phyloP scores from a whole-genome alignment of 2,113 vertebrate genomes.

The Epinephelus lanceolatus region DNA sequence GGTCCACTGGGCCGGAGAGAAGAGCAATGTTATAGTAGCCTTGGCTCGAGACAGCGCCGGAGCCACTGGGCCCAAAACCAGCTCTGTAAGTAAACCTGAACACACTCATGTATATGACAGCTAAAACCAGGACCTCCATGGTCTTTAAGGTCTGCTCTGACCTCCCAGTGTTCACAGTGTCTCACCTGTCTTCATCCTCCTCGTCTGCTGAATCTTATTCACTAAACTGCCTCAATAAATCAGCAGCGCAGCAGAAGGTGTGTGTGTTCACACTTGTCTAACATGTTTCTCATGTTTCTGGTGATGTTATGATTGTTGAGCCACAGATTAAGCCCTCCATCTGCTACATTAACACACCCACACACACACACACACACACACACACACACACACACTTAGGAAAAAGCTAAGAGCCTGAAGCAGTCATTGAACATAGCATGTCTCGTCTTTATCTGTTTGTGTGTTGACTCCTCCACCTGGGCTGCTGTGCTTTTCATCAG shows the following conservation, averaged over 20 bases:
- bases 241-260: background rate
- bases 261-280: constrained; percentile 16
- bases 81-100: constrained; percentile 88
- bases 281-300: constrained; percentile 45
- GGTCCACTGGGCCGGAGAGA: constrained; percentile 98
- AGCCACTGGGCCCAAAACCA: constrained; percentile 89
- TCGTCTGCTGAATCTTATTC: background rate
- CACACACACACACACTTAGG: background rate
- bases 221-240: background rate
- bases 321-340: constrained; percentile 31
- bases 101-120: background rate
- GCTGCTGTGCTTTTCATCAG: background rate
- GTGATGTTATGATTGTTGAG: constrained; percentile 26
- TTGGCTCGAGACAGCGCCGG: constrained; percentile 94
- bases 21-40: constrained; percentile 97
- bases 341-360: constrained; percentile 22
- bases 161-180: background rate
- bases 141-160: background rate
- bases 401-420: background rate
- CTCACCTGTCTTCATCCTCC: too few species aligned
- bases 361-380: background rate
- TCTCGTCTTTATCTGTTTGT: background rate
- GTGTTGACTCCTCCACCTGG: background rate
- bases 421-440: background rate
- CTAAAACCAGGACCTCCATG: background rate